Evolutionary conservation across 2,797 vertebrate species (phyloP).

Genomic region (Lutra lutra): DNA sequence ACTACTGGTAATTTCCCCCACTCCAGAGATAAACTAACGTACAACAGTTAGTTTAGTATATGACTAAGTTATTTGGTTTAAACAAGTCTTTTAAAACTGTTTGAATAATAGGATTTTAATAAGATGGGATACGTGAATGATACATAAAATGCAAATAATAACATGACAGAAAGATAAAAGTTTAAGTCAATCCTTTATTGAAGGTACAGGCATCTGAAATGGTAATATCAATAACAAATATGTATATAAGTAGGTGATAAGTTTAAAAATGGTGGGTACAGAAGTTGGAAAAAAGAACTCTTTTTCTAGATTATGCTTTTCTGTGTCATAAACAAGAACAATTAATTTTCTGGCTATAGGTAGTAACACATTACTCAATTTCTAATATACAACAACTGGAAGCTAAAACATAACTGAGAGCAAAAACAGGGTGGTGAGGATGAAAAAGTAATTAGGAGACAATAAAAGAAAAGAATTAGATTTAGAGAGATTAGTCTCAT

Average conservation of each 20-base stretch:
- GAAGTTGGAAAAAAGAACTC: not conserved
- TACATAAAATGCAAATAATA: not conserved
- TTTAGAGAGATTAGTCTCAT: conserved; percentile 5
- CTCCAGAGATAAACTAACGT: conserved; percentile 63
- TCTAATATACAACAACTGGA: not conserved
- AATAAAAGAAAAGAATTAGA: conserved; percentile 49
- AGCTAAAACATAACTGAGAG: conserved; percentile 11
- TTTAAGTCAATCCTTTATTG: conserved; percentile 50
- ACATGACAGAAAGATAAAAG: conserved; percentile 36
- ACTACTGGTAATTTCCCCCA: conserved; percentile 58
- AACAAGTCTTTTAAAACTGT: conserved; percentile 44
- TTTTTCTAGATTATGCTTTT: conserved; percentile 23
- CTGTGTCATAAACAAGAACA: conserved; percentile 1
- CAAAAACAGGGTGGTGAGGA: not conserved
- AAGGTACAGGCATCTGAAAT: conserved; percentile 26
- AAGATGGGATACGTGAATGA: conserved; percentile 12
- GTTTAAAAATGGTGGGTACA: not conserved
- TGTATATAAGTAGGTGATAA: not conserved
- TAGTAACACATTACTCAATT: conserved; percentile 21
- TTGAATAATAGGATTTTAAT: conserved; percentile 27
- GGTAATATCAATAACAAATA: not conserved
- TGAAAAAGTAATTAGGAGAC: conserved; percentile 11
- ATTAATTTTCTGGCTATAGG: not conserved
- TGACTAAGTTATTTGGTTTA: conserved; percentile 1
- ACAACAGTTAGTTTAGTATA: conserved; percentile 46